These are phyloP conservation scores for Nymphalis urticae DNA, from an alignment of 2,888 invertebrate genomes.

Conservation along the genomic window DNA sequence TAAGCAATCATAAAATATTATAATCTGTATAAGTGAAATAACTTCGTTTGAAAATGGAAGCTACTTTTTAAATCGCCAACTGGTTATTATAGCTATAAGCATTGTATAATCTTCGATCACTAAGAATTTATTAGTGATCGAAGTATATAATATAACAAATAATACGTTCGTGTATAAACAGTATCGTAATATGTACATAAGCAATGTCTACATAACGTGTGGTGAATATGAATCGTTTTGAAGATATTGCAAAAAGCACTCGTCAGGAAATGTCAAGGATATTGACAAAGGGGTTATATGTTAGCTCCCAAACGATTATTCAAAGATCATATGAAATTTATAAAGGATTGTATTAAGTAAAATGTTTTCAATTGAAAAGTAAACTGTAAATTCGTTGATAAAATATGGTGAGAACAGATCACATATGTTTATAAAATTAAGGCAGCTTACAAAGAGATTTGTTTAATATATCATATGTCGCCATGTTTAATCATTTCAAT, in stretches of 20 bases:
- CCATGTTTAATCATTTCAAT: background rate
- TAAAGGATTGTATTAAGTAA: too few species aligned
- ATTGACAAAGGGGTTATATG: too few species aligned
- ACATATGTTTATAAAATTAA: slow-evolving; percentile 6
- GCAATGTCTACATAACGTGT: background rate
- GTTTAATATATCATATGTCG: slow-evolving; percentile 6
- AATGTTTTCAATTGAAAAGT: too few species aligned
- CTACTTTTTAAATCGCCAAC: too few species aligned
- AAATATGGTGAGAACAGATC: background rate
- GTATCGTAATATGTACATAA: background rate
- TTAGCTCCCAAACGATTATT: too few species aligned
- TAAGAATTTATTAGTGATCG: too few species aligned
- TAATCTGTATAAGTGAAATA: background rate
- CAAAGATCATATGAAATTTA: too few species aligned
- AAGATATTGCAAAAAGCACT: background rate
- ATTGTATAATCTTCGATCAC: background rate
- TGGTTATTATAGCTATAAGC: background rate
- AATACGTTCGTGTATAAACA: background rate
- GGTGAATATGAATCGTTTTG: background rate
- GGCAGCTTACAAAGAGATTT: background rate
- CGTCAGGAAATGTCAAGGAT: background rate
- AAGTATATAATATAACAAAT: background rate
- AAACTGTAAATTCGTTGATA: background rate
- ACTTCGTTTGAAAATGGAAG: too few species aligned
- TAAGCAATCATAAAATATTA: background rate